These are phyloP conservation scores for Oxycera nigricornis DNA, from an alignment of 2,888 invertebrate genomes.

Conservation along the genomic window DNA sequence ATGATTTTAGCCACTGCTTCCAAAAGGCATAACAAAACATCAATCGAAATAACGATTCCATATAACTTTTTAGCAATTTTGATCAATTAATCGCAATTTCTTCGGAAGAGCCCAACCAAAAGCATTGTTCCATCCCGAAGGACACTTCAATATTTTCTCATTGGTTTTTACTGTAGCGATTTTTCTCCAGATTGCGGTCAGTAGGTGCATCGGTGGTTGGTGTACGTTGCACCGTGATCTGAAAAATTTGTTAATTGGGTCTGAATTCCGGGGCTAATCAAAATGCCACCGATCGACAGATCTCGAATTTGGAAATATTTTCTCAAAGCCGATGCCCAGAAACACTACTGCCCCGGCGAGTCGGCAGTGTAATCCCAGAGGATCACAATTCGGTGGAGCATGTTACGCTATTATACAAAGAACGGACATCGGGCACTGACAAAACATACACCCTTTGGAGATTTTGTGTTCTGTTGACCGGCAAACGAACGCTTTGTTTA, in stretches of 20 bases:
- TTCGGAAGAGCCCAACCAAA: not conserved
- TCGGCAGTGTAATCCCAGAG: constrained; percentile 22
- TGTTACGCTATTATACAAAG: constrained; percentile 31
- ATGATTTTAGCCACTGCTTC: no score
- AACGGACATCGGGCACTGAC: not conserved
- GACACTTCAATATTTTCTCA: constrained; percentile 15
- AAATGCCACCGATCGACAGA: constrained; percentile 43
- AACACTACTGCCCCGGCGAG: not conserved
- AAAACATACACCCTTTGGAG: constrained; percentile 29
- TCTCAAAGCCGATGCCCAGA: constrained; percentile 24
- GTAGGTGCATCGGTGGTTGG: constrained; percentile 31
- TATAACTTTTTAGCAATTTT: not conserved
- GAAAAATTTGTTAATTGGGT: constrained; percentile 46
- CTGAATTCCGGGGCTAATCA: constrained; percentile 43
- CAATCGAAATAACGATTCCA: not conserved
- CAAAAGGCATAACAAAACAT: not conserved
- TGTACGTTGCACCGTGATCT: constrained; percentile 50
- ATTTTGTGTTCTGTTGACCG: constrained; percentile 14
- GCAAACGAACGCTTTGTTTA: constrained; percentile 22
- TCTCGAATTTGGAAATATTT: constrained; percentile 39
- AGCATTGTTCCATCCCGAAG: not conserved
- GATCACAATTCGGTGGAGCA: constrained; percentile 25
- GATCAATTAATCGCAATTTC: constrained; percentile 21
- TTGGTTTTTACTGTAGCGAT: not conserved
- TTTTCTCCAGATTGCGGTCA: constrained; percentile 29